Evolutionary conservation across 2,888 invertebrate genomes (phyloP), one percentile per base, ranked within the genome.

Genomic region (Plagiodera versicolora): DNA sequence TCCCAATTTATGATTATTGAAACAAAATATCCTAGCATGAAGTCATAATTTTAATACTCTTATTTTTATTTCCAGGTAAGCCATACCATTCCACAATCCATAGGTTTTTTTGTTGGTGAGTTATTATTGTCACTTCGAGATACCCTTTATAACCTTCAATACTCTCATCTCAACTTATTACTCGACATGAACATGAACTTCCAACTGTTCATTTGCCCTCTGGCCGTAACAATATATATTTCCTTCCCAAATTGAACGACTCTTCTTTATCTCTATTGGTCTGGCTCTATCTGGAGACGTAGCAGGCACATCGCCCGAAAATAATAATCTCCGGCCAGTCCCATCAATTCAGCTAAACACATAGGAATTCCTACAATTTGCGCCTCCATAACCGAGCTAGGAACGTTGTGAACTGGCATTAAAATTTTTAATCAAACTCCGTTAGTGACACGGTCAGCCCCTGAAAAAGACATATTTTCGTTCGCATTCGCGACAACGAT

Each of bases 291-390:
- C 11, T 32, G 28, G 28, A 32, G 24, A 24, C 24, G 24, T 24
- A 2, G 32, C 32, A 32, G 9, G 32, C 32, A 32, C 11, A 30
- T 30, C 32, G 51, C 35, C 51, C 51, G 48, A 58, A 60, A 60
- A 60, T 60, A 60, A 60, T 60, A 60, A 60, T 55, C 56, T 16
- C 55, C n/a, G 50, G 20, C 39, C 39, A 39, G n/a, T 11, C 39
- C 46, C 60, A 61, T 61, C 56, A 61, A 61, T 61, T 61, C 53
- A 52, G 52, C 61, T 47, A 48, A 61, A 57, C 57, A 61, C 61
- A 48, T 61, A 48, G 61, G 61, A 61, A 61, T 61, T 56, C 30
- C 39, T 47, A 57, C 57, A 57, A 61, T 57, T 61, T 53, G 52
- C 53, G 52, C 51, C 46, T 52, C 45, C 56, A 57, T 55, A 60